Evolutionary conservation across 2,888 invertebrate species (phyloP), one percentile per base, ranked within the genome.

Genomic region (Tromatobia lineatoria): DNA sequence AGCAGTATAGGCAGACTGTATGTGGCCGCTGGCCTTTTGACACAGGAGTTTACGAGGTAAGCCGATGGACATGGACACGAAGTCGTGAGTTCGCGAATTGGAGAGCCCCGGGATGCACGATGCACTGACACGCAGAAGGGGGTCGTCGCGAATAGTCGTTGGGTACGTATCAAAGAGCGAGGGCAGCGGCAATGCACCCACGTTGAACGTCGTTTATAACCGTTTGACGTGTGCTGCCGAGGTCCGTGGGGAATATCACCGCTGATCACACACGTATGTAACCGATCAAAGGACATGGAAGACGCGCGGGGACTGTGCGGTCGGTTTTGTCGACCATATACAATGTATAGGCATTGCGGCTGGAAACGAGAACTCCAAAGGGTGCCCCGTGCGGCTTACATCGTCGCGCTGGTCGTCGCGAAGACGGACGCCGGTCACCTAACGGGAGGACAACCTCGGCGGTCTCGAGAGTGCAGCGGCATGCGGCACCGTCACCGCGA

Each of bases 381-480:
- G 86, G 84, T 85, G 83, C 82, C 78, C 61, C 82, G 75, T 38
- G 83, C 66, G 23, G 64, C 34, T 50, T 66, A 50, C 75, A 79
- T 76, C 67, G 85, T 78, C 73, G 73, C 82, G 83, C 45, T 84
- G 80, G 83, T 83, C 80, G 85, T 83, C 80, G 80, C 66, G 67
- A 77, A 86, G 87, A 86, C 83, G 75, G 85, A 81, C 82, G 85
- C 85, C 88, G 88, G 88, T 88, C 88, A 87, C 81, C 79, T 89
- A 89, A 89, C 89, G 89, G 88, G 87, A 88, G 85, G 87, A 86
- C 86, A 87, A 86, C 88, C 82, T 84, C 77, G 57, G 77, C 80
- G 74, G 83, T 82, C 79, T 81, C 71, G 59, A 79, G 85, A 83
- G 78, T 74, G 83, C 85, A 67, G 66, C 64, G 42, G 61, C 74